Base-by-base conservation (phyloP, 2,113 vertebrate species). In the Ochotona princeps region DNA sequence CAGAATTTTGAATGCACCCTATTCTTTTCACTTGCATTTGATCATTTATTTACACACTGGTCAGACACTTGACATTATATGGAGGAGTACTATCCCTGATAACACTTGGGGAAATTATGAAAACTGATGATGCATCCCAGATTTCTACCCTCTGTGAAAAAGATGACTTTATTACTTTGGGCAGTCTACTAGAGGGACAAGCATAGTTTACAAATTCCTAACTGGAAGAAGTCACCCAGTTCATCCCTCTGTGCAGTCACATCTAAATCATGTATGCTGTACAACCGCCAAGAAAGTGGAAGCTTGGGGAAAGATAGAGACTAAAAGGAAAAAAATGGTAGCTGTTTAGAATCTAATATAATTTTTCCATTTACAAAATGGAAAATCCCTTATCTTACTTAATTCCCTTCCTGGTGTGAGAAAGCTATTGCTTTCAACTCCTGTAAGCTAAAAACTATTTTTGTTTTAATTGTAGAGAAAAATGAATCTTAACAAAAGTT, bases 1-100 rank as follows among this genome's bases (percentile, higher is more conserved):
- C 82, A 57, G 4, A 7, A 1, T 10, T 80, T 44, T 61, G 0
- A 83, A 89, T n/a, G 18, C n/a, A 67, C 83, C 54, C 54, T 95
- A 83, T 67, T 93, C 28, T 83, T 75, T 23, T 54, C 21, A 80
- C 72, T 81, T 95, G 61, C 63, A 60, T 76, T 95, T 93, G 70
- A 8, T 35, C 95, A 91, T 90, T 96, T 95, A 97, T 95, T 92
- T 93, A 72, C 92, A 94, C 81, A 96, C 51, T 87, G 57, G 35
- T 92, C 65, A 79, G 85, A 88, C 28, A 94, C 65, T 44, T 28
- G 90, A 51, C 85, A 95, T 61, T 93, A 90, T 94, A 94, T 72
- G 60, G 32, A 94, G 14, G 60, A 92, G 30, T 32, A 93, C 20
- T 60, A 69, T 87, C 67, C 95, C 69, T 30, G 0, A 89, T 91